Evolutionary conservation across 2,888 invertebrate species (phyloP), one percentile per base, ranked within the genome.

Genomic region (Calephelis perditalis): DNA sequence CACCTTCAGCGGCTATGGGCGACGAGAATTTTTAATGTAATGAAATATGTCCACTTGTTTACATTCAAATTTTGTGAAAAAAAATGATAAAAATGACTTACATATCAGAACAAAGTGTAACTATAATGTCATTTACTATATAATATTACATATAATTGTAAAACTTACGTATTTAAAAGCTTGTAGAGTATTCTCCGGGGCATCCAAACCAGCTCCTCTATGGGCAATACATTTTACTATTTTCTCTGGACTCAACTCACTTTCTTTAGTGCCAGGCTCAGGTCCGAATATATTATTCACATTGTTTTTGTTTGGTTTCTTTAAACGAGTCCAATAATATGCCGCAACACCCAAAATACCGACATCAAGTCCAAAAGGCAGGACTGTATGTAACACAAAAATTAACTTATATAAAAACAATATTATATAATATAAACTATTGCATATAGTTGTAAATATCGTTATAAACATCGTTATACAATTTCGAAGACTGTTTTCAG

Each of bases 181-280:
- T 60, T 92, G 91, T 66, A 96, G 76, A 66, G 94, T 96, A 78
- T 96, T 96, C 82, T 96, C 96, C 0, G 96, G 96, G 5, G 94
- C 96, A 82, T 96, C 96, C 54, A 94, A 82, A 2, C 92, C 93
- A 10, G 94, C 95, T 5, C 95, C 96, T 73, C 96, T 91, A 72
- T 96, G 96, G 0, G 95, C 96, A 62, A 95, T 92, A 55, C 94
- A 92, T 72, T 87, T 91, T 70, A 94, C 91, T 4, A 92, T 79
- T 69, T 81, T 81, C 15, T 81, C 81, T 3, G 92, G 82, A 61
- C 85, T 70, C 0, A 77, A 69, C 43, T 85, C 84, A 44, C 90
- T 78, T 55, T 89, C 88, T 65, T 82, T 82, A 9, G 75, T 75
- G 26, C 85, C 82, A 57, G 91, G 87, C 52, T 91, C 89, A 0